A percentile compares a stretch with the other conserved stretches of the same genome.
Evolutionary conservation across 1,140 invertebrate species (phyloP).

Genomic region (Reticulitermes speratus): DNA sequence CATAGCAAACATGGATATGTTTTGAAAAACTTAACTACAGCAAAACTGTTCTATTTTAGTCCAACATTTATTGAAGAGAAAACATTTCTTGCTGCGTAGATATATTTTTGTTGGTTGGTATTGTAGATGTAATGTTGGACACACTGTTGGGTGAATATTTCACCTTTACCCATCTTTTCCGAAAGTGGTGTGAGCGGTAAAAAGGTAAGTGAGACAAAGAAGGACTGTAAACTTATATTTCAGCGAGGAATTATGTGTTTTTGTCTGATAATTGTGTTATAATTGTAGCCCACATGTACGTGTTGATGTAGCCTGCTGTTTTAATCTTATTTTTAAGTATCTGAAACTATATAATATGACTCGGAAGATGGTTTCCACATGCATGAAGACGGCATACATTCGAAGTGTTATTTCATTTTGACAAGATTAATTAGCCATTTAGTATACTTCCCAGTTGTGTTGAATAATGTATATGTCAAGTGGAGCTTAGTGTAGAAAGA

Average conservation of each 20-base stretch:
- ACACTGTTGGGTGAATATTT: not conserved
- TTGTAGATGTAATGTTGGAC: not conserved
- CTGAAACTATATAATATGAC: not conserved
- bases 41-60: not conserved
- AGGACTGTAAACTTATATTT: constrained; percentile 3
- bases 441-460: not conserved
- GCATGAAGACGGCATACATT: constrained; percentile 21
- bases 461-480: not conserved
- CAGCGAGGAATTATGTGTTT: not conserved
- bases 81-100: not conserved
- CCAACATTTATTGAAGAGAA: not conserved
- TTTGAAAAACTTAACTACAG: not conserved
- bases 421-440: not conserved
- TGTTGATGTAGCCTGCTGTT: not conserved
- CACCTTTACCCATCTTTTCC: constrained; percentile 29
- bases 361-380: constrained; percentile 20
- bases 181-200: constrained; percentile 31
- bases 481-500: not conserved
- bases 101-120: not conserved
- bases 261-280: not conserved
- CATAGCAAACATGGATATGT: not conserved
- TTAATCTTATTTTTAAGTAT: not conserved
- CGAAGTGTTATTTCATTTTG: constrained; percentile 17
- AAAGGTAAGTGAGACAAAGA: constrained; percentile 32
- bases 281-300: not conserved